A percentile compares a stretch with the other conserved stretches of the same genome.
Evolutionary conservation across 2,797 vertebrate species (phyloP).

Genomic region (Poeciliopsis presidionis): DNA sequence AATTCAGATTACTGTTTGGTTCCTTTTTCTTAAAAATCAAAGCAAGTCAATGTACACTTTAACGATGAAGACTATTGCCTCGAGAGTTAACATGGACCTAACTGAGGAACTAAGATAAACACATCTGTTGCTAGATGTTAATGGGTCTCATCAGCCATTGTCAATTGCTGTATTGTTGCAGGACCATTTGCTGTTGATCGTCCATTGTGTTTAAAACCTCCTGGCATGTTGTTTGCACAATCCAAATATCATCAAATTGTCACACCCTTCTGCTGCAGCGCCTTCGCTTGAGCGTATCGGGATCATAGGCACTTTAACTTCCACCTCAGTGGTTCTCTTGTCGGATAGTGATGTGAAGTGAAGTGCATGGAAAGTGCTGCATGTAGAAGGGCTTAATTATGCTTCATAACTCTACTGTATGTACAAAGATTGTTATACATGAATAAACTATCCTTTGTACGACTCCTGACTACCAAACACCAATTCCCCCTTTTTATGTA

Average conservation of each 20-base stretch:
- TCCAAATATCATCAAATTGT: background rate
- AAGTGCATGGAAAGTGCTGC: background rate
- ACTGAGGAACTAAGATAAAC: background rate
- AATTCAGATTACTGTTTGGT: background rate
- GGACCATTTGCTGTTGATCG: conserved; percentile 1
- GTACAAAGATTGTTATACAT: background rate
- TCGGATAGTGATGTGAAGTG: background rate
- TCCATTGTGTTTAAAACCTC: background rate
- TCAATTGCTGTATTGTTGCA: background rate
- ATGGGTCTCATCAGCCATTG: background rate
- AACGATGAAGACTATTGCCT: background rate
- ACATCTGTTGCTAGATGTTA: background rate
- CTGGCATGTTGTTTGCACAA: background rate
- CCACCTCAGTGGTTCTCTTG: background rate
- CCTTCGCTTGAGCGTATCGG: background rate
- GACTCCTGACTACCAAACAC: background rate
- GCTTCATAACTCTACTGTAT: background rate
- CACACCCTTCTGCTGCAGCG: background rate
- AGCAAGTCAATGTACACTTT: background rate
- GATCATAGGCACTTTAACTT: background rate
- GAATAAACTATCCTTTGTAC: background rate
- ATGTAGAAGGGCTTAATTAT: conserved; percentile 5
- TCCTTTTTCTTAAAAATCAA: background rate
- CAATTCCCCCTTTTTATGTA: background rate
- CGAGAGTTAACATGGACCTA: background rate